Conservation (phyloP, 2,113 vertebrate species). For the Calidris pugnax region DNA sequence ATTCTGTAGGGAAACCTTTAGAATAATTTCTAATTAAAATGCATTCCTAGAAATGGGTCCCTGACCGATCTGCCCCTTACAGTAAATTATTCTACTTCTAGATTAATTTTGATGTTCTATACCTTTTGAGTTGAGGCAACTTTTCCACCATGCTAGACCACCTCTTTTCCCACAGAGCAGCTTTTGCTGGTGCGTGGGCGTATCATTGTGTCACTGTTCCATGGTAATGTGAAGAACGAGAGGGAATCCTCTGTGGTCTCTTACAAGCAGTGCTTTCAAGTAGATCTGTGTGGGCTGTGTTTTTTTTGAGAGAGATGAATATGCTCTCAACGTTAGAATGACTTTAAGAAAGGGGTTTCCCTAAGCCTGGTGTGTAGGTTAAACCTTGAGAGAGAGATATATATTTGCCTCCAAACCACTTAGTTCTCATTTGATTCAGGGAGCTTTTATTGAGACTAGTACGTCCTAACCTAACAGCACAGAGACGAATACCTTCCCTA, state of each 20-base stretch:
- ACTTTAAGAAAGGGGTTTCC: slow-evolving; percentile 76
- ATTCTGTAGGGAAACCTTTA: slow-evolving; percentile 54
- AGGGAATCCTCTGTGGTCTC: slow-evolving; percentile 81
- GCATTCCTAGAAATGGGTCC: slow-evolving; percentile 76
- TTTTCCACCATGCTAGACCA: slow-evolving; percentile 70
- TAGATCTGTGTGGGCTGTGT: slow-evolving; percentile 59
- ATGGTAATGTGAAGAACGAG: slow-evolving; percentile 47
- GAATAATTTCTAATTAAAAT: slow-evolving; percentile 17
- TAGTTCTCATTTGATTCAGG: slow-evolving; percentile 69
- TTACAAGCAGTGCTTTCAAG: slow-evolving; percentile 63
- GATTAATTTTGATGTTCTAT: slow-evolving; percentile 46
- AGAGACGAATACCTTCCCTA: background rate
- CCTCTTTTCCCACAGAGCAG: slow-evolving; percentile 61
- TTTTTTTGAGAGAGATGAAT: slow-evolving; percentile 66
- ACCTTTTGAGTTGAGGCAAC: slow-evolving; percentile 45
- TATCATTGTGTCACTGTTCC: slow-evolving; percentile 63
- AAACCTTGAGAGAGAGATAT: slow-evolving; percentile 52
- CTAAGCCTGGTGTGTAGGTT: slow-evolving; percentile 65
- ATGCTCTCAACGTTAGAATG: slow-evolving; percentile 14
- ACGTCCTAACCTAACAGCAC: background rate
- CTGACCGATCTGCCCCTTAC: slow-evolving; percentile 67
- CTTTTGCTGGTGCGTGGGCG: background rate
- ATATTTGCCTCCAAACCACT: slow-evolving; percentile 63
- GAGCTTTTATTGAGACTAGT: background rate
- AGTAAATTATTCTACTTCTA: slow-evolving; percentile 73